Conservation (phyloP, 2,888 invertebrate genomes). For the Heliconius hortense region DNA sequence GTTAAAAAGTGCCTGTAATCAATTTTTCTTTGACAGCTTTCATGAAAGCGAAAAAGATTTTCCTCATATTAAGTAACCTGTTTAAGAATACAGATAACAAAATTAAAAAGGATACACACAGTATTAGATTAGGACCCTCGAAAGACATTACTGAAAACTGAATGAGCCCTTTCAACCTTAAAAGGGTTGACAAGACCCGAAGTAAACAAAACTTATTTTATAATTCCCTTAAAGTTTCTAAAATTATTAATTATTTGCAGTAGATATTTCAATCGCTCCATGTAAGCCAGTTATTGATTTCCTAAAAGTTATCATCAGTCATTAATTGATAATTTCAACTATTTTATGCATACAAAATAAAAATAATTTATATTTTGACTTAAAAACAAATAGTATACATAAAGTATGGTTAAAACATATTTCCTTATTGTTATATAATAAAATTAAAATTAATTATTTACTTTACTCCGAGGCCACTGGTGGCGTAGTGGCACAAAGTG, state of each 20-base stretch:
- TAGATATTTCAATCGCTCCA: neutral
- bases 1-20: too few species aligned
- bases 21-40: neutral
- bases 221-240: conserved; percentile 38
- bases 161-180: conserved; percentile 39
- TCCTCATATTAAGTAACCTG: neutral
- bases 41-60: neutral
- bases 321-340: too few species aligned
- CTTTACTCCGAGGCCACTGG: too few species aligned
- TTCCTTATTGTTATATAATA: too few species aligned
- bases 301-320: too few species aligned
- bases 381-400: too few species aligned
- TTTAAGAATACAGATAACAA: neutral
- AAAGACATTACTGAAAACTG: conserved; percentile 37
- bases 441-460: too few species aligned
- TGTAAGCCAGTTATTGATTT: neutral
- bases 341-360: too few species aligned
- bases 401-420: too few species aligned
- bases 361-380: too few species aligned
- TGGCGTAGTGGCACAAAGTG: too few species aligned
- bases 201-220: conserved; percentile 43
- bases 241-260: conserved; percentile 25
- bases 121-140: conserved; percentile 34
- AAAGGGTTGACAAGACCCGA: conserved; percentile 36
- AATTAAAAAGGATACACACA: conserved; percentile 8